Percentiles rank a stretch among this genome's conserved stretches.
Evolutionary conservation across 2,888 invertebrate genomes (phyloP).

Genomic region (Sericinus montela): DNA sequence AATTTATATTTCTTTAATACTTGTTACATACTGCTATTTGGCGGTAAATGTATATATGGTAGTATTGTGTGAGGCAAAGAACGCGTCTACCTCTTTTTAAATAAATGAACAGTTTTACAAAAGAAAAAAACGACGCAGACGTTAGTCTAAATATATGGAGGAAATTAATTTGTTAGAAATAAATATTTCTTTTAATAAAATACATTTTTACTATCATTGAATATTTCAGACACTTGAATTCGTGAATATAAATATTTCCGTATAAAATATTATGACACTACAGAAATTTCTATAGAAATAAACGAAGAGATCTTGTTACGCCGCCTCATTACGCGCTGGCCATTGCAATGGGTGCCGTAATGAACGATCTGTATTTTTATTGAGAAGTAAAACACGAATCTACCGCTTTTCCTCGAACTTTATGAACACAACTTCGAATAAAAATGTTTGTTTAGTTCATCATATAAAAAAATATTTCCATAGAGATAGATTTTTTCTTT

Average conservation of each 20-base stretch:
- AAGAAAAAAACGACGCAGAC: no score
- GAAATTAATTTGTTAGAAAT: background rate
- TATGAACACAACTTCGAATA: conserved; percentile 4
- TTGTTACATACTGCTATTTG: no score
- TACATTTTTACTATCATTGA: background rate
- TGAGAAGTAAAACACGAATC: conserved; percentile 13
- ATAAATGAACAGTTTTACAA: no score
- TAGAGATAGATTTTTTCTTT: no score
- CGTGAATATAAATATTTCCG: conserved; percentile 1
- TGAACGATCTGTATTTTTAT: conserved; percentile 19
- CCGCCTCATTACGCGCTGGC: conserved; percentile 15
- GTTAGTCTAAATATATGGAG: no score
- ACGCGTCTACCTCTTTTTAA: no score
- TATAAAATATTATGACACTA: background rate
- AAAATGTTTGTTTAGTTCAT: background rate
- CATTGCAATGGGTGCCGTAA: conserved; percentile 8
- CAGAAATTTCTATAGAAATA: conserved; percentile 8
- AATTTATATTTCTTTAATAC: no score
- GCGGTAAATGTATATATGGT: no score
- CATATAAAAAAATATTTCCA: background rate
- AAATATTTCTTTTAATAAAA: background rate
- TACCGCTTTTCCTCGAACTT: conserved; percentile 2
- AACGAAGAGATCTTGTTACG: conserved; percentile 12
- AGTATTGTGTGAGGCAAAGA: no score
- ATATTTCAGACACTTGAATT: conserved; percentile 5